Percentiles rank a stretch among this genome's conserved stretches.
Conservation (phyloP, 1,140 invertebrate genomes). For the Nilaparvata lugens region DNA sequence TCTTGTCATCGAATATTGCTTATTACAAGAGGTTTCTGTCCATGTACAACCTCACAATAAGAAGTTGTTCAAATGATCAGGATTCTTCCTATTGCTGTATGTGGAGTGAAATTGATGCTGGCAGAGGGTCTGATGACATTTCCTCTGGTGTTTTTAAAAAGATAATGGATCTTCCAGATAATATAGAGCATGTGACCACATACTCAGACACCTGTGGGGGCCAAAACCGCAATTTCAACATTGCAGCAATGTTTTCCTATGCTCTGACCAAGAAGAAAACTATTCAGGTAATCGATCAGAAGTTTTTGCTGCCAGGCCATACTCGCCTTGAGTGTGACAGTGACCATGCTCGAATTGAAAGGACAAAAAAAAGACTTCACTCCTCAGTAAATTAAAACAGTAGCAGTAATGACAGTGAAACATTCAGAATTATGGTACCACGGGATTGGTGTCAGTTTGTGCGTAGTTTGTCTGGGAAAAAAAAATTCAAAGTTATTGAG, state of each 20-base stretch:
- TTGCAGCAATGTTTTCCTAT: no score
- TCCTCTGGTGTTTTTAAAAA: slow-evolving; percentile 1
- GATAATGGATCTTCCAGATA: background rate
- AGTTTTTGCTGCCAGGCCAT: slow-evolving; percentile 33
- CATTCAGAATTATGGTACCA: no score
- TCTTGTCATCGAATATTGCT: background rate
- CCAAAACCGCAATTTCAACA: no score
- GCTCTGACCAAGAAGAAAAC: no score
- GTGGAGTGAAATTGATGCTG: no score
- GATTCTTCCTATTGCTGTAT: no score
- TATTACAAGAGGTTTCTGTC: background rate
- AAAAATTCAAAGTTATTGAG: background rate
- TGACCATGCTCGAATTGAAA: slow-evolving; percentile 30
- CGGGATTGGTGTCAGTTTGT: no score
- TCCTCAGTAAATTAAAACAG: slow-evolving; percentile 19
- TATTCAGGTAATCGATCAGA: slow-evolving; percentile 33
- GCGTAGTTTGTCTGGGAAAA: background rate
- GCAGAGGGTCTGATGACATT: slow-evolving; percentile 1
- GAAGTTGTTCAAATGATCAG: background rate
- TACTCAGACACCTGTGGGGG: no score
- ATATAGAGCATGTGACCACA: background rate
- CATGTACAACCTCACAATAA: background rate
- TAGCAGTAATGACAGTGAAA: background rate
- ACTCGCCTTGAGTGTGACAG: slow-evolving; percentile 30
- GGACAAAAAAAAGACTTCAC: slow-evolving; percentile 27